Conservation (phyloP, 1,140 invertebrate species). For the Drosophila fuyamai region DNA sequence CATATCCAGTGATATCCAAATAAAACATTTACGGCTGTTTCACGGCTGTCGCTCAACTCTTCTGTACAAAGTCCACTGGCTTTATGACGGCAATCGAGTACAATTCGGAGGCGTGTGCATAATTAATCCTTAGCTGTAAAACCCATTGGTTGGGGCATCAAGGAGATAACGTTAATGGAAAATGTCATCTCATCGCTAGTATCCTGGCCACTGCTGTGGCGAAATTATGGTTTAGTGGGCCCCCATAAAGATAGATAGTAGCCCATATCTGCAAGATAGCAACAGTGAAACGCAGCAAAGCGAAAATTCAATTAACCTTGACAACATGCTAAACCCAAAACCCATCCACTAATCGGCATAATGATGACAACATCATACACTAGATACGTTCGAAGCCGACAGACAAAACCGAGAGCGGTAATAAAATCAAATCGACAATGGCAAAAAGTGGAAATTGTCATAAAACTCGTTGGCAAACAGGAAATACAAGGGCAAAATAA, state of each 20-base stretch:
- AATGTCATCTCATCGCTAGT: slow-evolving; percentile 10
- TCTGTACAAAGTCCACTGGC: slow-evolving; percentile 37
- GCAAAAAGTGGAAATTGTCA: slow-evolving; percentile 74
- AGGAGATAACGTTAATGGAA: slow-evolving; percentile 19
- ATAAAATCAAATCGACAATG: slow-evolving; percentile 74
- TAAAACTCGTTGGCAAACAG: slow-evolving; percentile 43
- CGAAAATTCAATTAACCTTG: slow-evolving; percentile 78
- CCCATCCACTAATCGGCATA: slow-evolving; percentile 54
- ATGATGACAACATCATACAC: slow-evolving; percentile 60
- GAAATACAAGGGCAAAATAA: slow-evolving; percentile 26
- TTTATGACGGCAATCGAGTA: slow-evolving; percentile 59
- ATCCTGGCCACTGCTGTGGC: slow-evolving; percentile 44
- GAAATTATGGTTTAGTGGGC: slow-evolving; percentile 69
- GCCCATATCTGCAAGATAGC: slow-evolving; percentile 54
- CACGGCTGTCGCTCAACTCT: neutral
- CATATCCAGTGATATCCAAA: neutral
- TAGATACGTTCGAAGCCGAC: slow-evolving; percentile 45
- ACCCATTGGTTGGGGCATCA: slow-evolving; percentile 11
- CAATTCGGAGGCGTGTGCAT: slow-evolving; percentile 55
- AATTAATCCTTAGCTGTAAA: slow-evolving; percentile 43
- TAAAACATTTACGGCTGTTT: slow-evolving; percentile 12
- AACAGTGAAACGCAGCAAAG: slow-evolving; percentile 39
- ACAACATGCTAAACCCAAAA: slow-evolving; percentile 28
- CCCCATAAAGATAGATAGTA: slow-evolving; percentile 61
- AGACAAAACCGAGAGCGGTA: slow-evolving; percentile 31